These are phyloP conservation scores for Corythaeola cristata DNA, from an alignment of 2,113 vertebrate species.

Conservation along the genomic window DNA sequence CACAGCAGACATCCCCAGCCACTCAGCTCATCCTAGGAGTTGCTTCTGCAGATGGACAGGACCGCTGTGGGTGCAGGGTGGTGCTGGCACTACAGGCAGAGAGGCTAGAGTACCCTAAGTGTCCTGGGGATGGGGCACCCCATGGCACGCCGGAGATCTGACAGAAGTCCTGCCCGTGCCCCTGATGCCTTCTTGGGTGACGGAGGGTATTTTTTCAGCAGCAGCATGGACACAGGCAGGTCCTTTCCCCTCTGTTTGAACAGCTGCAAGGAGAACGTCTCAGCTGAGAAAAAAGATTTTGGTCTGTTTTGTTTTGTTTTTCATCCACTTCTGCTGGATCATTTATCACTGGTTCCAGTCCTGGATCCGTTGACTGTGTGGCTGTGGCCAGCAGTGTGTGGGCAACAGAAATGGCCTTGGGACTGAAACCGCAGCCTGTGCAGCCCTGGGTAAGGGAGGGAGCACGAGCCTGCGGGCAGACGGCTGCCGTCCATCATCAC, in stretches of 20 bases:
- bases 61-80: fast-evolving
- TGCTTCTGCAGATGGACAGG: neutral
- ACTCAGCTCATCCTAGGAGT: neutral
- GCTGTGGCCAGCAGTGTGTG: neutral
- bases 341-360: neutral
- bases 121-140: neutral
- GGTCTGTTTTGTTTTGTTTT: neutral
- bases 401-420: neutral
- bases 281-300: neutral
- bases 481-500: neutral
- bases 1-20: neutral
- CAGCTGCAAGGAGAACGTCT: neutral
- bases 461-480: neutral
- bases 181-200: neutral
- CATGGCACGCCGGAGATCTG: fast-evolving
- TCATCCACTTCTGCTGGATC: neutral
- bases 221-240: neutral
- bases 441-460: neutral
- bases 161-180: neutral
- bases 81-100: neutral
- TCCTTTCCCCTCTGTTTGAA: neutral
- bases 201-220: neutral
- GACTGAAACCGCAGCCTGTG: neutral
- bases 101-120: neutral
- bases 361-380: neutral